Conservation (phyloP, 2,797 vertebrate genomes). For the Typhlichthys eigenmanni region DNA sequence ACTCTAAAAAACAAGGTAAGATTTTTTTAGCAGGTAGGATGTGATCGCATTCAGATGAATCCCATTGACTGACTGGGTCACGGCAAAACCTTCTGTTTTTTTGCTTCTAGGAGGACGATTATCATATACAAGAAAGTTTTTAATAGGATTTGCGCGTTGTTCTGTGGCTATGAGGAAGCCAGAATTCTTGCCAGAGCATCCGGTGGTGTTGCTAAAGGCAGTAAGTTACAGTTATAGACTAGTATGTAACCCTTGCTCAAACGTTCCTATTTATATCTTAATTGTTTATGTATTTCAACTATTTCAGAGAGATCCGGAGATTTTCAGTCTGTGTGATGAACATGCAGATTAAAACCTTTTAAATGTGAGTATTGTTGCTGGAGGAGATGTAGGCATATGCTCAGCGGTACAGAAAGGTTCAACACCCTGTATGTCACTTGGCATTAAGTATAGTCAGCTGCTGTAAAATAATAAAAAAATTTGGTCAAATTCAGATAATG, state of each 20-base stretch:
- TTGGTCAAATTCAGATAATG: too few species aligned
- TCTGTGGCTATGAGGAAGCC: conserved; percentile 77
- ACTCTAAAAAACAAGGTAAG: conserved; percentile 61
- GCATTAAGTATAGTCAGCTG: too few species aligned
- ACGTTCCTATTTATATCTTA: not conserved
- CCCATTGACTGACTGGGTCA: not conserved
- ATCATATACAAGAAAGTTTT: conserved; percentile 77
- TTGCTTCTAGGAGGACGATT: conserved; percentile 65
- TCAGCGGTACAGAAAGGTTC: not conserved
- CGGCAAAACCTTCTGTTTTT: not conserved
- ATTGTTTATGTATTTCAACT: conserved; percentile 9
- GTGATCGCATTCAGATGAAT: not conserved
- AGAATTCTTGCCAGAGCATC: conserved; percentile 75
- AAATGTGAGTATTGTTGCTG: conserved; percentile 38
- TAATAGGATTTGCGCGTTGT: conserved; percentile 73
- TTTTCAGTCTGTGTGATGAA: conserved; percentile 30
- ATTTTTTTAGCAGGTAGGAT: not conserved
- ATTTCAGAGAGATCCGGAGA: conserved; percentile 46
- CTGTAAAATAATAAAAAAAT: too few species aligned
- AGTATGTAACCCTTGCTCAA: conserved; percentile 5
- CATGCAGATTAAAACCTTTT: conserved; percentile 11
- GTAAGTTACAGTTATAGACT: conserved; percentile 56
- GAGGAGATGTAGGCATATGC: not conserved
- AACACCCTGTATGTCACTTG: too few species aligned
- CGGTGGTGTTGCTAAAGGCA: conserved; percentile 69